Conservation (phyloP, 2,888 invertebrate genomes). For the Ceriagrion tenellum region DNA sequence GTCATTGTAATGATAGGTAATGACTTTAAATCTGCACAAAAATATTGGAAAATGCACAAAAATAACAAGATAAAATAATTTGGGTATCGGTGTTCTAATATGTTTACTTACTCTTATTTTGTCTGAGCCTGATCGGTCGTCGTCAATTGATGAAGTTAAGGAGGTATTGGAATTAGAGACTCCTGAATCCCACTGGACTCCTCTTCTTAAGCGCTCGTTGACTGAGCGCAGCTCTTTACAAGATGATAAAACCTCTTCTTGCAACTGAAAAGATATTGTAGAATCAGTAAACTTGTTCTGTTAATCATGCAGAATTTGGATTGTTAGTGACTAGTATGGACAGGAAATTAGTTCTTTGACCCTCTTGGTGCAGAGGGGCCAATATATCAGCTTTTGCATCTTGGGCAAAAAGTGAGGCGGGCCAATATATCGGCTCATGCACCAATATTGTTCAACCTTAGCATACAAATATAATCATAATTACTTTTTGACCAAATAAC, state of each 20-base stretch:
- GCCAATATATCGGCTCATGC: no score
- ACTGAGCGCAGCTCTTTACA: slow-evolving; percentile 77
- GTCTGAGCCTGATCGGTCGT: slow-evolving; percentile 55
- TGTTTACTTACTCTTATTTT: slow-evolving; percentile 68
- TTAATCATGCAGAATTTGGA: no score
- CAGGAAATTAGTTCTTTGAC: not conserved
- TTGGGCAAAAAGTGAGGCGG: no score
- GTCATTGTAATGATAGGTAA: no score
- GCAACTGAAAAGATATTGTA: slow-evolving; percentile 75
- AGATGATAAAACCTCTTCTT: slow-evolving; percentile 78
- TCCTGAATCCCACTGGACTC: slow-evolving; percentile 69
- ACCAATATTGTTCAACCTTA: no score
- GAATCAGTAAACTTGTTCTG: not conserved
- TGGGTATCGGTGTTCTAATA: not conserved
- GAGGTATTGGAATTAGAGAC: slow-evolving; percentile 69
- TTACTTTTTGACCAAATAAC: no score
- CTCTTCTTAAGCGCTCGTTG: slow-evolving; percentile 75
- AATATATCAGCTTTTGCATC: no score
- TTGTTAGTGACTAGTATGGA: no score
- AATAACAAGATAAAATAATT: not conserved
- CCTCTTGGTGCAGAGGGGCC: not conserved
- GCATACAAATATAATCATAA: no score
- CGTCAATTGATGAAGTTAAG: slow-evolving; percentile 70
- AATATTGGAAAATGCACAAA: no score
- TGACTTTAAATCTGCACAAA: no score